Percentiles rank a stretch among this genome's conserved stretches.
Conservation (phyloP, 2,888 invertebrate species). For the Zaprionus lineosus region DNA sequence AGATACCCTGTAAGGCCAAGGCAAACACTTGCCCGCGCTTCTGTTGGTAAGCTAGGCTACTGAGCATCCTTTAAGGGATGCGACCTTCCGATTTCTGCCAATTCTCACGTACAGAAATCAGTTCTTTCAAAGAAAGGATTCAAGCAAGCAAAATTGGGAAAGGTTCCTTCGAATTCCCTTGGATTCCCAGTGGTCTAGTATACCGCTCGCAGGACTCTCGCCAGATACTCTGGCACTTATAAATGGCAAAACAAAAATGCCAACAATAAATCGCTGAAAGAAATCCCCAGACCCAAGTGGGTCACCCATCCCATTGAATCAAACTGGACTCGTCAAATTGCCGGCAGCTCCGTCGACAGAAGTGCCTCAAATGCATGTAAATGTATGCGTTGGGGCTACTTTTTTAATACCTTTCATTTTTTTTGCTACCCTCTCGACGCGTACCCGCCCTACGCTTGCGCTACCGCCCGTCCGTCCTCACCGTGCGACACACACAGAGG, state of each 20-base stretch:
- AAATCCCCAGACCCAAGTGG: conserved; percentile 13
- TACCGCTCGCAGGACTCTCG: too few species aligned
- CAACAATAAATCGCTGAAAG: conserved; percentile 45
- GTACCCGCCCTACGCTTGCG: neutral
- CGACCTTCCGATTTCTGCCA: too few species aligned
- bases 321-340: conserved; percentile 61
- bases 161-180: too few species aligned
- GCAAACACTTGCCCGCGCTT: too few species aligned
- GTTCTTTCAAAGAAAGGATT: too few species aligned
- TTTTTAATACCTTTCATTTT: conserved; percentile 54
- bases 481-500: conserved; percentile 83
- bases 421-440: conserved; percentile 16
- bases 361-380: conserved; percentile 61
- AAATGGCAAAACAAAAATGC: conserved; percentile 40
- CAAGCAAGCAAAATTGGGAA: too few species aligned
- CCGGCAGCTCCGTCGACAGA: conserved; percentile 50
- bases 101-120: too few species aligned
- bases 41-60: too few species aligned
- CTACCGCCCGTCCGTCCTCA: conserved; percentile 29
- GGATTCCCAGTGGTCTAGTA: too few species aligned
- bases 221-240: conserved; percentile 29
- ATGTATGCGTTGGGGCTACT: conserved; percentile 57
- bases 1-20: too few species aligned
- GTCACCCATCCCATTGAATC: conserved; percentile 3
- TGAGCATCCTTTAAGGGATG: too few species aligned